Percentiles rank a stretch among this genome's conserved stretches.
These are phyloP conservation scores for Formicarius rufipectus DNA, from an alignment of 2,113 vertebrate genomes.

Conservation along the genomic window DNA sequence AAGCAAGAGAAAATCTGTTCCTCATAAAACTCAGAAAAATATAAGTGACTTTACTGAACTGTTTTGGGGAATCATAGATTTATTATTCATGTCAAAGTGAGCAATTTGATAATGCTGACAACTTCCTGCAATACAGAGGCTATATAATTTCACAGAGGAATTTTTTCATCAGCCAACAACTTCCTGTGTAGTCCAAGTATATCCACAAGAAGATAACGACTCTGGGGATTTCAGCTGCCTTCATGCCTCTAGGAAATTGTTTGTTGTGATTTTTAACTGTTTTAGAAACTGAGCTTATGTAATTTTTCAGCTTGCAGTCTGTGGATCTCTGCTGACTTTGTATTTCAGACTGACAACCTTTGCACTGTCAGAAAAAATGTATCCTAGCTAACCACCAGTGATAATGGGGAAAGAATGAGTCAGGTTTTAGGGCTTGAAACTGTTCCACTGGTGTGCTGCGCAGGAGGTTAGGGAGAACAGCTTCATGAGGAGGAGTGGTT, in stretches of 20 bases:
- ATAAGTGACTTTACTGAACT: background rate
- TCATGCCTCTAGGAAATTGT: background rate
- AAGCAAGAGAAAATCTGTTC: constrained; percentile 10
- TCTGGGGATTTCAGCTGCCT: background rate
- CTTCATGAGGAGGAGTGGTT: background rate
- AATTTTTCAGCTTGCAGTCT: background rate
- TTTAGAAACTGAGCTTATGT: constrained; percentile 9
- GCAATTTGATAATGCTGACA: constrained; percentile 42
- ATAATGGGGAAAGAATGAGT: background rate
- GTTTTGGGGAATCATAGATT: background rate
- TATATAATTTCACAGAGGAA: constrained; percentile 21
- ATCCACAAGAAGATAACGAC: background rate
- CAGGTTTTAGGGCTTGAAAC: background rate
- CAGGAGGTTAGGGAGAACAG: background rate
- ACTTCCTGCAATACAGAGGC: constrained; percentile 37
- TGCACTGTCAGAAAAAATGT: background rate
- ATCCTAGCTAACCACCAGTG: background rate
- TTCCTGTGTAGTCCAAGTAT: constrained; percentile 4
- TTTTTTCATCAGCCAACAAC: constrained; percentile 22
- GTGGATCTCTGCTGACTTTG: background rate
- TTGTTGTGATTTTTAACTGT: constrained; percentile 19
- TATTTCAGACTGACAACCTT: background rate
- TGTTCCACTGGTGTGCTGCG: background rate
- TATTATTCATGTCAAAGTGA: constrained; percentile 25
- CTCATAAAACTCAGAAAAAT: background rate